Evolutionary conservation across 1,140 invertebrate genomes (phyloP).

Genomic region (Drosophila lini): DNA sequence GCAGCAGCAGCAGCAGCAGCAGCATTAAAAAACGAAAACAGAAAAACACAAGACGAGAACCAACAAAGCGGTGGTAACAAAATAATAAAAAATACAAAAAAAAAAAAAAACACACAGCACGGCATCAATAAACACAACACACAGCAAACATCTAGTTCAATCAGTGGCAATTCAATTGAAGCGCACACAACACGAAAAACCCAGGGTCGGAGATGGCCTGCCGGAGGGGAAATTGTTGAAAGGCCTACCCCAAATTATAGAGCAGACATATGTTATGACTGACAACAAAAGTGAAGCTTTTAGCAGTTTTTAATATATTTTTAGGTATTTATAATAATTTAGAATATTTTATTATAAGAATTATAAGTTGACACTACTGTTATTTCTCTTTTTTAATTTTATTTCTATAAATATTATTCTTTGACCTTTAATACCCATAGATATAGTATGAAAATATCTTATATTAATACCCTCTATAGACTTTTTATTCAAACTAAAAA

Average conservation of each 20-base stretch:
- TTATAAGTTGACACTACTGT: not conserved
- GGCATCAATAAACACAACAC: conserved; percentile 7
- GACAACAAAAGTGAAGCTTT: not conserved
- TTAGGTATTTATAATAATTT: not conserved
- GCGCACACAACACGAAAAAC: not conserved
- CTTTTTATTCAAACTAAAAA: not conserved
- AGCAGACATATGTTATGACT: conserved; percentile 2
- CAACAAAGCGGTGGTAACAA: conserved; percentile 13
- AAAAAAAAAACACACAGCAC: not conserved
- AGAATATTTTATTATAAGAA: not conserved
- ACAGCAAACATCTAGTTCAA: conserved; percentile 30
- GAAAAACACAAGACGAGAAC: conserved; percentile 11
- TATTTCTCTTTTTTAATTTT: too few species aligned
- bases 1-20: not conserved
- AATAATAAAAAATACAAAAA: not conserved
- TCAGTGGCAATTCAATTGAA: conserved; percentile 32
- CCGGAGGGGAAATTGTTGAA: not conserved
- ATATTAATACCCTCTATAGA: too few species aligned
- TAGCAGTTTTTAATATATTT: not conserved
- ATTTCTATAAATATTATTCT: too few species aligned
- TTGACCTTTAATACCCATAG: too few species aligned
- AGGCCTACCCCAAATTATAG: conserved; percentile 24
- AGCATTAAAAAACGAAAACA: not conserved
- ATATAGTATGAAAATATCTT: too few species aligned
- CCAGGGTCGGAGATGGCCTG: not conserved